Evolutionary conservation across 2,113 vertebrate species (phyloP), one percentile per base, ranked within the genome.

Genomic region (Percopsis transmontana): DNA sequence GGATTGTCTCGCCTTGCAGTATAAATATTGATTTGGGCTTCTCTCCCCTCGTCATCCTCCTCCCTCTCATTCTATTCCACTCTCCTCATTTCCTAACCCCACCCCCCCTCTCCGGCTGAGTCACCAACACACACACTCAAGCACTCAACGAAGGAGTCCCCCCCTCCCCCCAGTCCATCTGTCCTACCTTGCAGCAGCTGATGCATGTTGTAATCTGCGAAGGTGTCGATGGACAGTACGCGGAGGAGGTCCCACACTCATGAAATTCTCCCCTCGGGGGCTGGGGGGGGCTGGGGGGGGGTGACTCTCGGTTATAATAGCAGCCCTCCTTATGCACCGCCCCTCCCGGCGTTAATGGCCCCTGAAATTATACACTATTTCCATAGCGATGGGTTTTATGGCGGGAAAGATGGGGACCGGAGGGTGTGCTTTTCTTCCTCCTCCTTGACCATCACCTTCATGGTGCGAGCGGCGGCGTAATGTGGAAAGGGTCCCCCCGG

Each of bases 1-100:
- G 77, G 80, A 88, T 88, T 76, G 87, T 89, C 83, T 89, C 59
- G 57, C 81, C 82, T 85, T 76, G 12, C 76, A 83, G 83, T 89
- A 87, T 87, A 90, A 90, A 90, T 90, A 91, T 90, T 85, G 87
- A 88, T 87, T 88, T 70, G 47, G 68, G 76, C 59, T 71, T 60
- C 67, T 73, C 68, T 52, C 67, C 77, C 68, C 45, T 66, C 11
- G 27, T 1, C 59, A 76, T 78, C 62, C 55, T 61, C 64, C 40
- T 45, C 53, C 7, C 58, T 69, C 66, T 62, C 78, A 64, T 50
- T 38, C 20, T 54, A 66, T 83, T 76, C 76, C 71, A 27, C 38
- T 74, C 67, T 61, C 42, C 51, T 59, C 42, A 66, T 24, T 53
- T 54, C 63, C 58, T 51, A n/a, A 23, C 66, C 59, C 41, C 66